A percentile compares a stretch with the other conserved stretches of the same genome.
These are phyloP conservation scores for Cenopis cana DNA, from an alignment of 2,888 invertebrate genomes.

Conservation along the genomic window DNA sequence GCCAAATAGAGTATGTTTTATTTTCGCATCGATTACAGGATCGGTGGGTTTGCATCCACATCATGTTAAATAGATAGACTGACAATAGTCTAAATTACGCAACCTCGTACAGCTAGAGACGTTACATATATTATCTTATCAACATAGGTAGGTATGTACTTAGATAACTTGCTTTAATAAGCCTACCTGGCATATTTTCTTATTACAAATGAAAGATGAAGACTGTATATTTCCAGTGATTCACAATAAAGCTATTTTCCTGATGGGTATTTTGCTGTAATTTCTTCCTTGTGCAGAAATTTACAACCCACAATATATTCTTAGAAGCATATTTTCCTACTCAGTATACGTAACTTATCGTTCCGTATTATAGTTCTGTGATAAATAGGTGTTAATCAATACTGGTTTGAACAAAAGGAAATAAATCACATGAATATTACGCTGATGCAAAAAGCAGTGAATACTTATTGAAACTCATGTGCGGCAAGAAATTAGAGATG, in stretches of 20 bases:
- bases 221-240: not conserved
- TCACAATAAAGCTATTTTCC: not conserved
- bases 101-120: not conserved
- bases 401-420: constrained; percentile 20
- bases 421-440: constrained; percentile 43
- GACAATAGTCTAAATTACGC: not conserved
- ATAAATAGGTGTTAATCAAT: constrained; percentile 10
- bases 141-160: not conserved
- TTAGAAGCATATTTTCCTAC: constrained; percentile 10
- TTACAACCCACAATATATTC: not conserved
- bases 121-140: not conserved
- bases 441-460: constrained; percentile 46
- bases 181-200: not conserved
- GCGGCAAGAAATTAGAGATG: constrained; percentile 61
- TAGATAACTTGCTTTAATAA: too few species aligned
- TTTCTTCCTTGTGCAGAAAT: not conserved
- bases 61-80: not conserved
- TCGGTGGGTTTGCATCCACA: not conserved
- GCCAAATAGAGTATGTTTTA: too few species aligned
- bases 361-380: not conserved
- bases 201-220: not conserved
- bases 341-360: not conserved
- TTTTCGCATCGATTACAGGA: too few species aligned
- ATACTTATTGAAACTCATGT: constrained; percentile 52
- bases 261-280: not conserved